Evolutionary conservation across 30 jellyfish, hydroid and myxozoan species (phyloP), one percentile per base, ranked within the genome.

Genomic region (Pseudorhiza aurosa): DNA sequence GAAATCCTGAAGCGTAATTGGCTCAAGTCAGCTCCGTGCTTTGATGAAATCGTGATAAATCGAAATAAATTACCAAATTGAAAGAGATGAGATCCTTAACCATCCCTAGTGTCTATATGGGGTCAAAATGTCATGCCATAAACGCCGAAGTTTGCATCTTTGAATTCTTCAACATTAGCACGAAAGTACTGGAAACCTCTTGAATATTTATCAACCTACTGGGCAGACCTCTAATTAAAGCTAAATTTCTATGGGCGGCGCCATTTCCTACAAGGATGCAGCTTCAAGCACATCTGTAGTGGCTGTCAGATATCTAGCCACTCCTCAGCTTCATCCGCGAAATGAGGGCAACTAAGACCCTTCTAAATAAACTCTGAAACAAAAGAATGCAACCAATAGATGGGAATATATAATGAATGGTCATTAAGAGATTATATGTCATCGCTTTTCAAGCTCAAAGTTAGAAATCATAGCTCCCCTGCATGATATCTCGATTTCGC

Each of bases 1-100:
- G 72, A 42, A 58, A 75, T 60, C 79, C 88, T 37, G 68, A 58
- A 68, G 68, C 68, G 82, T 77, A 77, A 77, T 77, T 77, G 90
- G 82, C 90, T 77, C 77, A 77, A 63, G 82, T 64, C 82, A 63
- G 82, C 78, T 64, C 90, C 68, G 75, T 18, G 75, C 81, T 60
- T 77, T 63, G 82, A 77, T 59, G 63, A 43, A 60, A 72, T 72
- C 81, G 75, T 59, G 90, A 60, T 77, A 77, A 77, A 64, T 77
- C 82, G 90, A 77, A 60, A 77, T 77, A 77, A 63, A 77, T 77
- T 77, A 77, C 44, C 57, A 50, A 50, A 28, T 57, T 63, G 90
- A 77, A 77, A 57, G 51, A 74, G 64, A 77, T 60, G 74, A 77
- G 70, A 29, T 18, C n/a, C 53, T 77, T 46, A 59, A 46, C 90